phyloP scores from a whole-genome alignment of 2,888 invertebrate species.

The Dynastes maya region DNA sequence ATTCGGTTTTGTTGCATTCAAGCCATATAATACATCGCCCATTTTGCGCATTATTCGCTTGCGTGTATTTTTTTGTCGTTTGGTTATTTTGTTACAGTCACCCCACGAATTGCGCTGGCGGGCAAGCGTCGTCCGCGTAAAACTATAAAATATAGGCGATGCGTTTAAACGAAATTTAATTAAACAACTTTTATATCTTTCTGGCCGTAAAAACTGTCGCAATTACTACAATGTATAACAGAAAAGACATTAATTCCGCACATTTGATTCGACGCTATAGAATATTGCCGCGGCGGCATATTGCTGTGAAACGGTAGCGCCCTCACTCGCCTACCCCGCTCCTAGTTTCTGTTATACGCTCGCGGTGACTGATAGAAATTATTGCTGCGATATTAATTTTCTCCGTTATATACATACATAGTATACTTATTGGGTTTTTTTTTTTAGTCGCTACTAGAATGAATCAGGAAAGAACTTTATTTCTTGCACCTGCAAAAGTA shows the following conservation, averaged over 20 bases:
- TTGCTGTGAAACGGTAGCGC: background rate
- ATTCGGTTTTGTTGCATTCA: slow-evolving; percentile 2
- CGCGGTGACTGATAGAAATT: slow-evolving; percentile 29
- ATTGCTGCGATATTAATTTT: slow-evolving; percentile 40
- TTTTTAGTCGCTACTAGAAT: too few species aligned
- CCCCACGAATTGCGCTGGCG: background rate
- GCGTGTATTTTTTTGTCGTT: background rate
- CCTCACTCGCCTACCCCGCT: background rate
- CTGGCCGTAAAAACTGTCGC: slow-evolving; percentile 67
- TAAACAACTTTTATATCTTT: slow-evolving; percentile 70
- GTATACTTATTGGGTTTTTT: too few species aligned
- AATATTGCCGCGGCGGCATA: background rate
- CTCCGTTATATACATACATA: background rate
- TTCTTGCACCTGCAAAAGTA: too few species aligned
- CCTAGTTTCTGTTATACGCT: background rate
- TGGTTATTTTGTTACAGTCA: background rate
- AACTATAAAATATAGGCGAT: slow-evolving; percentile 64
- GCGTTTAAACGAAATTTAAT: slow-evolving; percentile 69
- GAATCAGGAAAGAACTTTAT: too few species aligned
- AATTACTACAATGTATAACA: slow-evolving; percentile 68
- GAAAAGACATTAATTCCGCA: slow-evolving; percentile 66
- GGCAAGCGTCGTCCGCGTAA: slow-evolving; percentile 34
- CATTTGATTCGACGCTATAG: slow-evolving; percentile 58
- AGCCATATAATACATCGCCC: slow-evolving; percentile 11
- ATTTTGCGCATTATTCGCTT: slow-evolving; percentile 1